These are phyloP conservation scores for Platycheirus rosarum DNA, from an alignment of 2,888 invertebrate genomes.

Conservation along the genomic window DNA sequence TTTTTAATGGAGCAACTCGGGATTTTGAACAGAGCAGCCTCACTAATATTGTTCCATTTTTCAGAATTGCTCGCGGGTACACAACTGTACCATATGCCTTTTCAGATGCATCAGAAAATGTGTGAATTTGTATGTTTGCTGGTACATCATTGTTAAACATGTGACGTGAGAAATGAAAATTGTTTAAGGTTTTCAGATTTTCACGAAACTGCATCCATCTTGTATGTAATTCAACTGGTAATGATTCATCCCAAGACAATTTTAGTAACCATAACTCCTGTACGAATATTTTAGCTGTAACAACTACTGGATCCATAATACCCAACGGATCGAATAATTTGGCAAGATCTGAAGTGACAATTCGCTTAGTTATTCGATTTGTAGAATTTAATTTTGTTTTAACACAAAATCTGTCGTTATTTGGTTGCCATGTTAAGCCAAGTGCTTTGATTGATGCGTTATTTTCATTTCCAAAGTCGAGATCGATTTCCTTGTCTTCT, in stretches of 20 bases:
- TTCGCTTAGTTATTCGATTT: constrained; percentile 46
- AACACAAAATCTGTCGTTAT: constrained; percentile 38
- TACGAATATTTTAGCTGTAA: constrained; percentile 56
- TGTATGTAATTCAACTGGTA: constrained; percentile 38
- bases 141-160: constrained; percentile 19
- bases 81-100: constrained; percentile 33
- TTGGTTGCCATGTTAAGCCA: constrained; percentile 50
- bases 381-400: constrained; percentile 18
- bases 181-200: neutral
- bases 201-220: constrained; percentile 26
- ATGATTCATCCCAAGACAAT: constrained; percentile 50
- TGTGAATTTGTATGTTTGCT: constrained; percentile 45
- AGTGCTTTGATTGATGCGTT: constrained; percentile 37
- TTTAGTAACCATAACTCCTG: constrained; percentile 58
- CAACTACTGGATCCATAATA: constrained; percentile 45
- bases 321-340: constrained; percentile 61
- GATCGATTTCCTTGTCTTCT: constrained; percentile 40
- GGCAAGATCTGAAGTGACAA: constrained; percentile 34
- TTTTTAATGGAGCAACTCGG: constrained; percentile 48
- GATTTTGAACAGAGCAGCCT: constrained; percentile 52
- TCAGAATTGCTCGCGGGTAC: constrained; percentile 23
- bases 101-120: constrained; percentile 60
- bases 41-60: constrained; percentile 15
- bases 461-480: constrained; percentile 36
- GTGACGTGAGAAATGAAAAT: constrained; percentile 18